Conservation (phyloP, 1,140 invertebrate genomes). For the Coboldia fuscipes region DNA sequence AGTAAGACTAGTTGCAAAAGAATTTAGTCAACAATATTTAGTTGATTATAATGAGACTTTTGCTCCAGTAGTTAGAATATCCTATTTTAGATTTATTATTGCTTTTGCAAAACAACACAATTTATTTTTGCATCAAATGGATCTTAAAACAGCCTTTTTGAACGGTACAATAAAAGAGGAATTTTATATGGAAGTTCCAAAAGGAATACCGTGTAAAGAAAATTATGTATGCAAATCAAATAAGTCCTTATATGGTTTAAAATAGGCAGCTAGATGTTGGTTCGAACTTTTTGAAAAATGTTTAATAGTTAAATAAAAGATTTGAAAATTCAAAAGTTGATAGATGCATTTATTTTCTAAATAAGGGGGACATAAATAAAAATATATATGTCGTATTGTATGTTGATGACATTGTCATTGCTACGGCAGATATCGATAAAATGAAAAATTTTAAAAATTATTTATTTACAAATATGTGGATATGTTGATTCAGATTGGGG, state of each 20-base stretch:
- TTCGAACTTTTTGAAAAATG: too few species aligned
- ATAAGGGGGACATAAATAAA: conserved; percentile 7
- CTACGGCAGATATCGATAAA: conserved; percentile 6
- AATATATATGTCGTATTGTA: conserved; percentile 11
- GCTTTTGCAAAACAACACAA: conserved; percentile 21
- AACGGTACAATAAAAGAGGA: too few species aligned
- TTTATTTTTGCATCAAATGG: conserved; percentile 19
- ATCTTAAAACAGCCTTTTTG: too few species aligned
- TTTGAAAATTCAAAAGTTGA: too few species aligned
- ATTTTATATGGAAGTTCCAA: too few species aligned
- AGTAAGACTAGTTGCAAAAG: conserved; percentile 20
- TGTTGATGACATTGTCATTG: conserved; percentile 11
- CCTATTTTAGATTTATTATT: conserved; percentile 15
- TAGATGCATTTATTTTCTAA: conserved; percentile 10
- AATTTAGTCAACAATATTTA: conserved; percentile 18
- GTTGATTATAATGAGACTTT: too few species aligned
- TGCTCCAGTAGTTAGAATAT: too few species aligned
- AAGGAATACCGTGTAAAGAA: too few species aligned
- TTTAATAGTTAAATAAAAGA: too few species aligned
- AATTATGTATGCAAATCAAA: too few species aligned
- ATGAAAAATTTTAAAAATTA: conserved; percentile 10
- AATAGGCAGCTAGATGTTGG: too few species aligned
- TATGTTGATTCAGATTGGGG: conserved; percentile 10
- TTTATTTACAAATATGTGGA: conserved; percentile 7
- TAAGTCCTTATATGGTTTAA: too few species aligned